These are phyloP conservation scores for Lampris incognitus DNA, from an alignment of 2,113 vertebrate genomes.

Conservation along the genomic window DNA sequence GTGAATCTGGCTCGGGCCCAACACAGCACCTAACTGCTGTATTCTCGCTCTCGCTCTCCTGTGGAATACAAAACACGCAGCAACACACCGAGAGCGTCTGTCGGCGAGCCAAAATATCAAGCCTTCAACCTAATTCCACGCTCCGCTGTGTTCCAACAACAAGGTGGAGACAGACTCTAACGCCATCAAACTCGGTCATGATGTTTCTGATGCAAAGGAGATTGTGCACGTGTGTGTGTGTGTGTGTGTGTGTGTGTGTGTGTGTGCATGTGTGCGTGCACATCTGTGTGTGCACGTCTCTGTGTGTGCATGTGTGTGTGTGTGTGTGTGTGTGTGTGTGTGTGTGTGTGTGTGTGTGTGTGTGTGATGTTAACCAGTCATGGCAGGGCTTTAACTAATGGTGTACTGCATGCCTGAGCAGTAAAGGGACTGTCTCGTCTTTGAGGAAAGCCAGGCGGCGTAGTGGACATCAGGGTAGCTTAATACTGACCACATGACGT, in stretches of 20 bases:
- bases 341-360: constrained; percentile 2
- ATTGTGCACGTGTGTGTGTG: constrained; percentile 12
- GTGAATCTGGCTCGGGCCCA: constrained; percentile 39
- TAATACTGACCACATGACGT: background rate
- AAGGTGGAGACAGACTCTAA: background rate
- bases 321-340: background rate
- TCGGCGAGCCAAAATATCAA: constrained; percentile 23
- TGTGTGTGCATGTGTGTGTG: constrained; percentile 5
- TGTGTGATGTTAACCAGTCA: constrained; percentile 26
- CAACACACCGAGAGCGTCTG: constrained; percentile 24
- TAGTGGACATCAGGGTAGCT: background rate
- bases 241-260: constrained; percentile 8
- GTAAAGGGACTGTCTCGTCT: constrained; percentile 24
- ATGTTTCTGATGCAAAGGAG: constrained; percentile 6
- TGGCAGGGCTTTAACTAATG: constrained; percentile 13
- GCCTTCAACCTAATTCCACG: constrained; percentile 31
- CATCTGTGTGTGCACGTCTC: background rate
- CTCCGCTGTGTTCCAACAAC: background rate
- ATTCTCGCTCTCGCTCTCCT: constrained; percentile 12
- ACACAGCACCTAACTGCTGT: background rate
- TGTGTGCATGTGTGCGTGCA: background rate
- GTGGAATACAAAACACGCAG: constrained; percentile 40
- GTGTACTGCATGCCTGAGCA: constrained; percentile 2
- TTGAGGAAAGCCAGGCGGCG: constrained; percentile 33
- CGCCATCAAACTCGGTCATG: background rate